phyloP scores from a whole-genome alignment of 37 sponge, comb jelly and placozoan genomes.

The Halisarca cf. caerulea region DNA sequence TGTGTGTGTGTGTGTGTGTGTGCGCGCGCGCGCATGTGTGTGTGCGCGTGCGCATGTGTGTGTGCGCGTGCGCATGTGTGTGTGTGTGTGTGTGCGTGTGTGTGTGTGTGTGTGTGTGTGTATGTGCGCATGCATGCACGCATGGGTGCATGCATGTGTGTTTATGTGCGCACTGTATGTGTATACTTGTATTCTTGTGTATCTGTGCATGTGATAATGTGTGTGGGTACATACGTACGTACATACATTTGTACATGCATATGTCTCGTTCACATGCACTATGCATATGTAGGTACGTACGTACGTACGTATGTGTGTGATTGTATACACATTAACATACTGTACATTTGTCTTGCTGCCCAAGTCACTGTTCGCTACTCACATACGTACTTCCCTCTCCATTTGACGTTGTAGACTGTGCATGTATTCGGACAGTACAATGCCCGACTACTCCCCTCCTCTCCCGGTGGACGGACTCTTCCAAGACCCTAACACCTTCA shows the following conservation, averaged over 20 bases:
- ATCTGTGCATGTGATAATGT: not conserved
- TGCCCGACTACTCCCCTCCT: constrained; percentile 72
- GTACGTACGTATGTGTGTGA: not conserved
- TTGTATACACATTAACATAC: no score
- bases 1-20: constrained; percentile 8
- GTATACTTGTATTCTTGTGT: not conserved
- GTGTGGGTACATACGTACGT: no score
- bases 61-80: no score
- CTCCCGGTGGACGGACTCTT: constrained; percentile 59
- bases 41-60: no score
- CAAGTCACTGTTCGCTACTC: not conserved
- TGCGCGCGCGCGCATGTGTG: not conserved
- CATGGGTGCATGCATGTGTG: constrained; percentile 42
- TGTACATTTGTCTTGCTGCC: no score
- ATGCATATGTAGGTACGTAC: no score
- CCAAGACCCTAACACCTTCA: constrained; percentile 51
- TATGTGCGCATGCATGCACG: no score
- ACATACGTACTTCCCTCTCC: not conserved
- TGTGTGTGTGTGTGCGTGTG: no score
- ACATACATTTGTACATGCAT: no score
- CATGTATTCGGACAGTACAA: constrained; percentile 65
- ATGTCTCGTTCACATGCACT: no score
- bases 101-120: not conserved
- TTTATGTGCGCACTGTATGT: not conserved
- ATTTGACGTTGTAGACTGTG: constrained; percentile 29